Evolutionary conservation across 2,888 invertebrate species (phyloP), one percentile per base, ranked within the genome.

Genomic region (Syritta pipiens): DNA sequence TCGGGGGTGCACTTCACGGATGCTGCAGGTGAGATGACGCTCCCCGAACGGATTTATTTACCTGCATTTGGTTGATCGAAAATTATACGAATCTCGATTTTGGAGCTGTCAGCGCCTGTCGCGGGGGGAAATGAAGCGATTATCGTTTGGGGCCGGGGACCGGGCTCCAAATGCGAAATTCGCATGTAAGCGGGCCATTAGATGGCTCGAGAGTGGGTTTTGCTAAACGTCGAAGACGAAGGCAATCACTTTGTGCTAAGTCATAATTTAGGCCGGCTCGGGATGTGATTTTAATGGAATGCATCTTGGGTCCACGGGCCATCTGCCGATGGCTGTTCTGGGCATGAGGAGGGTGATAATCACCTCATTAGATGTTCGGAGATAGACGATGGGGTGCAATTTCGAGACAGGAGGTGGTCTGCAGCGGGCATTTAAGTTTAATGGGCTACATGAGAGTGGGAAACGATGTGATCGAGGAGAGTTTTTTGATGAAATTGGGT

Each of bases 181-280:
- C 62, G 67, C 74, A 79, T 79, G 67, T 51, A 53, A 74, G 62
- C 62, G 30, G 48, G 32, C 62, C 79, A 68, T 79, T 79, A 79
- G 26, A 9, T 48, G 19, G 9, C 53, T 4, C 48, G 24, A 10
- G 48, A 67, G 79, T 79, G 74, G 74, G 57, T 79, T 79, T 67
- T 79, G 74, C 67, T 79, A 74, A 79, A 68, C 74, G 68, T 62
- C 49, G 24, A 6, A n/a, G 32, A 30, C 24, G 53, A 65, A 55
- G 28, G 63, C 51, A 62, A 62, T 48, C 60, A 49, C 57, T 62
- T 63, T 68, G 37, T 40, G 35, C 35, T 14, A 3, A 53, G 46
- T 65, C 44, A 67, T 72, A 60, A 79, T 53, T 67, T 60, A 55
- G 24, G 32, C 35, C 30, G 30, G 51, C 65, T n/a, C n/a, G n/a